These are phyloP conservation scores for Pygocentrus nattereri DNA, from an alignment of 2,797 vertebrate species.

Conservation along the genomic window DNA sequence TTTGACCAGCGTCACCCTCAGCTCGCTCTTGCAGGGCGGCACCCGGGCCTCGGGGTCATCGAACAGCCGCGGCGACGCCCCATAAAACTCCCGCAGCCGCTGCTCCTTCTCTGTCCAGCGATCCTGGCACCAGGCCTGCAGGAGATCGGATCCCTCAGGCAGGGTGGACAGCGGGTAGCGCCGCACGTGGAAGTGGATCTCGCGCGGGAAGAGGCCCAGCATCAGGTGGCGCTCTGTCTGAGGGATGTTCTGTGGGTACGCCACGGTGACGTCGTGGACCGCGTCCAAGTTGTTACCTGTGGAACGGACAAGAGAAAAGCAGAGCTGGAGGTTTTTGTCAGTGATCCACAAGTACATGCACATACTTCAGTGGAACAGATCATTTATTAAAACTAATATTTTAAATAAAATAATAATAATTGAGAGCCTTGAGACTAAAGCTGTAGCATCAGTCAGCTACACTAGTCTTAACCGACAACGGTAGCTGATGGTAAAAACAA, in stretches of 20 bases:
- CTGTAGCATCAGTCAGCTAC: no score
- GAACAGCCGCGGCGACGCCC: conserved; percentile 79
- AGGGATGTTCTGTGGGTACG: conserved; percentile 94
- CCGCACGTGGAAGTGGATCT: conserved; percentile 95
- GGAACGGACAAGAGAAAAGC: conserved; percentile 12
- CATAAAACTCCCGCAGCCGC: conserved; percentile 88
- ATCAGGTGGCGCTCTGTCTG: conserved; percentile 95
- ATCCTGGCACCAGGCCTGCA: conserved; percentile 91
- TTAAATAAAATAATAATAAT: no score
- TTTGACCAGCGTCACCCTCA: conserved; percentile 88
- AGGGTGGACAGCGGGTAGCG: conserved; percentile 85
- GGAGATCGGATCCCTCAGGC: conserved; percentile 79
- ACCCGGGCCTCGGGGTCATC: conserved; percentile 74
- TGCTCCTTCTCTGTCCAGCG: conserved; percentile 95
- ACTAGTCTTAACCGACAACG: no score
- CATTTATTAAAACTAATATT: no score
- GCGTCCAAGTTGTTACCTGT: conserved; percentile 93
- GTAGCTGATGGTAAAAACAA: no score
- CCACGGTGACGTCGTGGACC: conserved; percentile 95
- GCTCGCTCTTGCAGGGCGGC: conserved; percentile 93
- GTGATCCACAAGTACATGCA: no score
- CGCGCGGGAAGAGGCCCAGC: conserved; percentile 88
- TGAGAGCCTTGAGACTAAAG: no score
- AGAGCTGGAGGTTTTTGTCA: not conserved
- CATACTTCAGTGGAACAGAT: no score